Evolutionary conservation across 2,113 vertebrate species (phyloP).

Genomic region (Esox niger): DNA sequence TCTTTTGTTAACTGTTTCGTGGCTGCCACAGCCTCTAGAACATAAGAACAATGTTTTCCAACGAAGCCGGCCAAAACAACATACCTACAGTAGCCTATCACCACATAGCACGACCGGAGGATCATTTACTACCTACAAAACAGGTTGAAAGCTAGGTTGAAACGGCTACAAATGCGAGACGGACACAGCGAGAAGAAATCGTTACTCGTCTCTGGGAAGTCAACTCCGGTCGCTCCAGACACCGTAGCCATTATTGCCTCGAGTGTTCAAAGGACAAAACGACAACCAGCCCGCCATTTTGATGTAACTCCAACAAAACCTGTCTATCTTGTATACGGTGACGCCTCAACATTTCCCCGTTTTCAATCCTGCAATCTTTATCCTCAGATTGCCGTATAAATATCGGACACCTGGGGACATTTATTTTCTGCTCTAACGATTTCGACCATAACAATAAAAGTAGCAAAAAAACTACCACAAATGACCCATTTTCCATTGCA

Average conservation of each 20-base stretch:
- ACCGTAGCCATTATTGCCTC: conserved; percentile 33
- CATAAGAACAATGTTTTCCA: conserved; percentile 39
- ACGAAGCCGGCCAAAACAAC: conserved; percentile 10
- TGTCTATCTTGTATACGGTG: conserved; percentile 4
- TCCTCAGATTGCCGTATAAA: conserved; percentile 68
- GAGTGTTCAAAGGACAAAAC: conserved; percentile 38
- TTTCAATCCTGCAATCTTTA: conserved; percentile 72
- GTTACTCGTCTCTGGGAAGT: conserved; percentile 8
- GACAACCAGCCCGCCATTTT: conserved; percentile 67
- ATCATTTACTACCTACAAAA: background rate
- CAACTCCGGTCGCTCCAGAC: conserved; percentile 32
- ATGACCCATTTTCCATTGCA: conserved; percentile 9
- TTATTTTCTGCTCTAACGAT: conserved; percentile 41
- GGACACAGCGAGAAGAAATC: background rate
- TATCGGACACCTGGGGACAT: conserved; percentile 24
- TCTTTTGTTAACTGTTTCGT: conserved; percentile 54
- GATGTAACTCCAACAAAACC: conserved; percentile 41
- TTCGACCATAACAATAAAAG: conserved; percentile 21
- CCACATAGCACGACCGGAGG: too few species aligned
- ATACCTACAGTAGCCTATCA: background rate
- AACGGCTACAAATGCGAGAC: background rate
- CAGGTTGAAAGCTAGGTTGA: background rate
- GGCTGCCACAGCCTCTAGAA: conserved; percentile 11
- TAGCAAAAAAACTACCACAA: background rate
- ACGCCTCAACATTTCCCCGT: conserved; percentile 31